Evolutionary conservation across 2,113 vertebrate genomes (phyloP), one percentile per base, ranked within the genome.

Genomic region (Cottus gobio): DNA sequence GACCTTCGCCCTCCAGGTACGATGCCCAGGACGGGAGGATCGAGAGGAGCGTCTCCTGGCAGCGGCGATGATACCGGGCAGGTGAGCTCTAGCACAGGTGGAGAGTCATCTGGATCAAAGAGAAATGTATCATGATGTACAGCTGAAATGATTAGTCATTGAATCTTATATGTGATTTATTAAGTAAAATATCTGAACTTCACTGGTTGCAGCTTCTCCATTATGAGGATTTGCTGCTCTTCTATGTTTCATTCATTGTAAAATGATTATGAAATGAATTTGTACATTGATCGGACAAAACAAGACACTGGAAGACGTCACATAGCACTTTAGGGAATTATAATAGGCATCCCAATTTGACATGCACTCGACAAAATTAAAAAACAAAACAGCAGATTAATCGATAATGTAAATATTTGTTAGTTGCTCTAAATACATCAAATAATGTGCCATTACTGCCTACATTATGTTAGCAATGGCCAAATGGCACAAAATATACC

Each of bases 21-120:
- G 22, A 97, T 96, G 83, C 96, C 96, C 86, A 99, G 95, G 4
- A 92, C 95, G 0, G 97, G 97, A 61, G 97, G 96, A 9, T 97
- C 97, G 15, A 97, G 95, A 37, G 96, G 96, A 44, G 96, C 96
- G 10, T 98, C 97, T 60, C 96, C 95, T 39, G 97, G 97, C 7
- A 97, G 95, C 5, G 97, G 93, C 24, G 96, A 96, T 3, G 96
- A 97, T 11, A 95, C 95, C 0, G 97, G 97, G 89, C 97, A 96
- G 1, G 96, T 97, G 31, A 96, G 96, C 82, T 98, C 97, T 57
- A 97, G 91, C 71, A 96, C 96, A 37, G 97, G 97, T 71, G 97
- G 97, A 7, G 95, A 94, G 86, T 96, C 95, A 82, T 97, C 98
- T 98, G 90, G 12, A 69, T 24, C 36, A 72, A 36, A 63, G 9